A percentile compares a stretch with the other conserved stretches of the same genome.
phyloP scores from a whole-genome alignment of 2,888 invertebrate genomes.

The Caenorhabditis virilis region DNA sequence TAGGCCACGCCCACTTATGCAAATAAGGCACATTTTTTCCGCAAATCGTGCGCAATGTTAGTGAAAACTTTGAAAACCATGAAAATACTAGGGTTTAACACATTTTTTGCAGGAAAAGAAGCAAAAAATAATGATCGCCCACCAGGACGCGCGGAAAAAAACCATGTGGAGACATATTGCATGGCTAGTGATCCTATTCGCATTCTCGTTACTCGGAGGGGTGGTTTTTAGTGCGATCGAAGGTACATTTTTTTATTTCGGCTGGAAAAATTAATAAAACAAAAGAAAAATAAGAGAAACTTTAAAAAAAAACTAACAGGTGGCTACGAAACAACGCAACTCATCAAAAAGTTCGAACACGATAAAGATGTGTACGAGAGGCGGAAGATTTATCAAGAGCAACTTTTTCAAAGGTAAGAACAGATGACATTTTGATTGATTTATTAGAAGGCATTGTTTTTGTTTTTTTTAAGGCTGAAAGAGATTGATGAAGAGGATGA shows the following conservation, averaged over 20 bases:
- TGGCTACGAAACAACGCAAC: conserved; percentile 43
- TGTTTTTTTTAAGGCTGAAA: conserved; percentile 39
- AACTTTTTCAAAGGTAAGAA: conserved; percentile 46
- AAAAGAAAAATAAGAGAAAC: too few species aligned
- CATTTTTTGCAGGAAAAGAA: conserved; percentile 32
- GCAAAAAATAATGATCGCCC: conserved; percentile 42
- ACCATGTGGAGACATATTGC: conserved; percentile 54
- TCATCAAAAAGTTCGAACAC: conserved; percentile 44
- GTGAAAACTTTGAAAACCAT: too few species aligned
- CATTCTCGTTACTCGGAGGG: conserved; percentile 54
- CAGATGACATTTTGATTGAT: too few species aligned
- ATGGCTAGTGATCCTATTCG: conserved; percentile 51
- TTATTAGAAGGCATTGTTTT: too few species aligned
- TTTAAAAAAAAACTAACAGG: too few species aligned
- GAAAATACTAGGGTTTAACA: too few species aligned
- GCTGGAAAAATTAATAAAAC: too few species aligned
- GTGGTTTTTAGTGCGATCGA: conserved; percentile 57
- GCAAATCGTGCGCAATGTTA: too few species aligned
- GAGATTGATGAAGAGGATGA: conserved; percentile 42
- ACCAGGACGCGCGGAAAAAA: conserved; percentile 47
- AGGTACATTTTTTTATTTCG: conserved; percentile 44
- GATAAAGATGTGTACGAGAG: conserved; percentile 50
- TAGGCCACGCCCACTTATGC: too few species aligned
- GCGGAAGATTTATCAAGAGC: conserved; percentile 49
- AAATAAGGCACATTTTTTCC: too few species aligned